phyloP scores from a whole-genome alignment of 2,797 vertebrate genomes.

The Sparus aurata region DNA sequence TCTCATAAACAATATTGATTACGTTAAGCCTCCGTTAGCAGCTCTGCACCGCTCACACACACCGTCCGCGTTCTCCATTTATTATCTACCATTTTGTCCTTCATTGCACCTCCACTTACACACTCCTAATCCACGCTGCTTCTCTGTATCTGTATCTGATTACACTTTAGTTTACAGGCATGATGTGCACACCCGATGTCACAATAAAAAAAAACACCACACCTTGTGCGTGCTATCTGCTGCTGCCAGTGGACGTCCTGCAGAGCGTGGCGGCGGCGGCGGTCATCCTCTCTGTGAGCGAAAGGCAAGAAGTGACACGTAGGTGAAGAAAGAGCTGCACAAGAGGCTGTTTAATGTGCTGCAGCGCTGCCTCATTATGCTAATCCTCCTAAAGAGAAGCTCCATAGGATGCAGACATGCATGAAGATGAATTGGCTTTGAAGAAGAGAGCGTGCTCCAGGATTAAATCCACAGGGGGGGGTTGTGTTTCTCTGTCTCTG shows the following conservation, averaged over 20 bases:
- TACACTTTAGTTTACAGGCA: conserved; percentile 42
- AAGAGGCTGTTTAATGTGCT: conserved; percentile 47
- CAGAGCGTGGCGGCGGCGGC: conserved; percentile 23
- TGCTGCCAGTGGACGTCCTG: conserved; percentile 34
- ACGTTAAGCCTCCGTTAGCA: conserved; percentile 42
- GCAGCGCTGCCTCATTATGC: conserved; percentile 64
- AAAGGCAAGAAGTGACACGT: conserved; percentile 46
- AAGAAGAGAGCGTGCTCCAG: conserved; percentile 54
- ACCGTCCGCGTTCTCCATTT: conserved; percentile 33
- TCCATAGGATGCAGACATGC: conserved; percentile 50
- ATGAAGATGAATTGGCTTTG: conserved; percentile 58
- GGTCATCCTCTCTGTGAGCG: conserved; percentile 16
- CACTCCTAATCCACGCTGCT: conserved; percentile 53
- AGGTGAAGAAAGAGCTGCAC: conserved; percentile 34
- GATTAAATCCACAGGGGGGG: conserved; percentile 46
- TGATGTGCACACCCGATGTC: conserved; percentile 32
- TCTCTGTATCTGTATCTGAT: conserved; percentile 61
- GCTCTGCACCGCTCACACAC: conserved; percentile 34
- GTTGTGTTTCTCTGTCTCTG: conserved; percentile 16
- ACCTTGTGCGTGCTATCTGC: conserved; percentile 23
- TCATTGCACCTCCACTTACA: conserved; percentile 63
- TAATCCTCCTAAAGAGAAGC: conserved; percentile 63
- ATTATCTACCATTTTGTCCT: conserved; percentile 64
- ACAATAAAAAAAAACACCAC: conserved; percentile 16
- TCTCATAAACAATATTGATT: conserved; percentile 70